These are phyloP conservation scores for Sclerurus mexicanus DNA, from an alignment of 2,113 vertebrate genomes.

Conservation along the genomic window DNA sequence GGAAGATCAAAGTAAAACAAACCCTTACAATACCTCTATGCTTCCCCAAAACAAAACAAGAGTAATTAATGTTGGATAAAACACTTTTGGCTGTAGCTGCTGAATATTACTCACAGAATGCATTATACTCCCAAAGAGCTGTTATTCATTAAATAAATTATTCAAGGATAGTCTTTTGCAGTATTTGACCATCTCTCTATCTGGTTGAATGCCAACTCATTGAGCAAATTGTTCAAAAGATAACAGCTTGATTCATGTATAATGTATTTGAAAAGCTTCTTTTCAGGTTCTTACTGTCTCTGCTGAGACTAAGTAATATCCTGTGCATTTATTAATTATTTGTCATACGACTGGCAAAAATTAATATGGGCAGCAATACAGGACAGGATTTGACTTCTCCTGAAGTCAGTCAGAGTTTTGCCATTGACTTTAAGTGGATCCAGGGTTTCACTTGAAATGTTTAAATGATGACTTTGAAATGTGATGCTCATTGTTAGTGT, in stretches of 20 bases:
- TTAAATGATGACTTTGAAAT: not conserved
- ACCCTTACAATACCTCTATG: not conserved
- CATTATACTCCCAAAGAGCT: not conserved
- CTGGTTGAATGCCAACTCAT: conserved; percentile 46
- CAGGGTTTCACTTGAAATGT: not conserved
- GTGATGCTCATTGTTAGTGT: not conserved
- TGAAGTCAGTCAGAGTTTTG: not conserved
- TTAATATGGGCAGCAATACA: not conserved
- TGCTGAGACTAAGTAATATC: conserved; percentile 22
- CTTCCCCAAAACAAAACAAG: conserved; percentile 5
- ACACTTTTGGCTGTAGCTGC: conserved; percentile 4
- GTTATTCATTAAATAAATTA: conserved; percentile 49
- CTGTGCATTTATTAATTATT: conserved; percentile 30
- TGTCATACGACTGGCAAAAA: conserved; percentile 1
- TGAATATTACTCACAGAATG: conserved; percentile 19
- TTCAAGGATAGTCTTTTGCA: conserved; percentile 36
- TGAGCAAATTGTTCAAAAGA: conserved; percentile 48
- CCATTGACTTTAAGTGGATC: not conserved
- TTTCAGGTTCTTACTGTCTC: conserved; percentile 16
- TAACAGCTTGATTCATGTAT: conserved; percentile 56
- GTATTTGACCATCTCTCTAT: conserved; percentile 36
- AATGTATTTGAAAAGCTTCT: conserved; percentile 44
- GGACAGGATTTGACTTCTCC: not conserved
- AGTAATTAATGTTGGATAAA: conserved; percentile 32
- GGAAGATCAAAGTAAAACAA: conserved; percentile 34